phyloP scores from a whole-genome alignment of 2,113 vertebrate genomes.

The Macquaria ambigua region DNA sequence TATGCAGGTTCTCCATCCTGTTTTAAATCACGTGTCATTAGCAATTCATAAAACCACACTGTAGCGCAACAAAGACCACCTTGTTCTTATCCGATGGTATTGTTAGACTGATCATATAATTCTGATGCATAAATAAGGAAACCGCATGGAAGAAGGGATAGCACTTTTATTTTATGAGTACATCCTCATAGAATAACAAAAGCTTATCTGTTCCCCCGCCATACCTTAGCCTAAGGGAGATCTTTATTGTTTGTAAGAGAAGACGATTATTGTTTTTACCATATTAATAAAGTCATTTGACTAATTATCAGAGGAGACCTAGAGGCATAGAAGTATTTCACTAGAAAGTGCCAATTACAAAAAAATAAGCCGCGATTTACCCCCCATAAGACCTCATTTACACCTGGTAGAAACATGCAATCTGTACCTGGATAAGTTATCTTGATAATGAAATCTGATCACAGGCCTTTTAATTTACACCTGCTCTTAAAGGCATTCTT shows the following conservation, averaged over 20 bases:
- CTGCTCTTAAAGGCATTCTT: too few relatives aligned
- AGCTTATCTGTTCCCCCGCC: background rate
- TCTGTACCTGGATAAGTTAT: background rate
- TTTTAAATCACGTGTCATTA: constrained; percentile 4
- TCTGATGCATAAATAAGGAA: background rate
- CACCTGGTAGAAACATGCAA: background rate
- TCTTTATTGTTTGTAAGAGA: background rate
- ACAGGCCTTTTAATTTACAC: background rate
- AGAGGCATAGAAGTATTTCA: background rate
- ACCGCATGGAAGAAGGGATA: background rate
- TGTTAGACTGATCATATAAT: background rate
- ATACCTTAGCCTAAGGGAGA: background rate
- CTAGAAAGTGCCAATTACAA: background rate
- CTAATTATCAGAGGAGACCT: background rate
- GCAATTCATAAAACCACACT: background rate
- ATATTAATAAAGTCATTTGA: background rate
- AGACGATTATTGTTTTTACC: constrained; percentile 13
- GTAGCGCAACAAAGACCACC: background rate
- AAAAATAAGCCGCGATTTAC: background rate
- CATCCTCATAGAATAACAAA: constrained; percentile 8
- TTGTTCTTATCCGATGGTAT: background rate
- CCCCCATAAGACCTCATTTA: background rate
- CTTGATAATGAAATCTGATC: too few relatives aligned
- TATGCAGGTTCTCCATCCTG: background rate
- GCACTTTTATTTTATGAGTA: background rate